These are phyloP conservation scores for Lasioglossum leucozonium DNA, from an alignment of 2,888 invertebrate genomes.

Conservation along the genomic window DNA sequence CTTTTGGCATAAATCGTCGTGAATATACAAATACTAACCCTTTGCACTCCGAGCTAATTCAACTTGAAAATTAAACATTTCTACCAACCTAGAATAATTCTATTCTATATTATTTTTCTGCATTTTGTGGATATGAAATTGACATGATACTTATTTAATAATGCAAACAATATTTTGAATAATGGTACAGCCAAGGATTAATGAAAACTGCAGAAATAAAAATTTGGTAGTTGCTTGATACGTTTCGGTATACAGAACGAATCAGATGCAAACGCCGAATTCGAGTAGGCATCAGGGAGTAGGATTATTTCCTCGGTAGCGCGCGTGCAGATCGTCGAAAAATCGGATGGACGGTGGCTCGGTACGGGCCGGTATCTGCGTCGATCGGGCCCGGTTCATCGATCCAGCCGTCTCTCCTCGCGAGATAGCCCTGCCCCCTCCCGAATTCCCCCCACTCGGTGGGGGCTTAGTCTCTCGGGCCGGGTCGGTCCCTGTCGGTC, in stretches of 20 bases:
- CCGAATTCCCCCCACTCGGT: not conserved
- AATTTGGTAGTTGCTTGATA: not conserved
- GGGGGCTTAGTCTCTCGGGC: not conserved
- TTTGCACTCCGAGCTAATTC: no score
- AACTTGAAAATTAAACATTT: no score
- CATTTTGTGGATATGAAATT: no score
- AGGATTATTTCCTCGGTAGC: not conserved
- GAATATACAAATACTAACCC: not conserved
- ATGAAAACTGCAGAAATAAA: not conserved
- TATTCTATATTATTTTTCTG: no score
- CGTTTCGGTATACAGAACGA: no score
- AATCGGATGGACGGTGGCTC: conserved; percentile 14
- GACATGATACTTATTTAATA: no score
- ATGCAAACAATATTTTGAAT: no score
- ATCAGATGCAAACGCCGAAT: not conserved
- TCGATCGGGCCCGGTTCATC: conserved; percentile 34
- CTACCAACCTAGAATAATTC: no score
- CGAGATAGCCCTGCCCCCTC: conserved; percentile 21
- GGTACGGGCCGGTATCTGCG: conserved; percentile 20
- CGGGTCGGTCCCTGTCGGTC: conserved; percentile 5
- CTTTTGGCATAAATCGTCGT: not conserved
- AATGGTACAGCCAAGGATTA: no score
- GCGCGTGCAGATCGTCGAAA: not conserved
- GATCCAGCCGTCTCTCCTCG: conserved; percentile 27
- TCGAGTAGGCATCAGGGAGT: not conserved